Conservation (phyloP, 1,140 invertebrate genomes). For the Bombus balteatus region DNA sequence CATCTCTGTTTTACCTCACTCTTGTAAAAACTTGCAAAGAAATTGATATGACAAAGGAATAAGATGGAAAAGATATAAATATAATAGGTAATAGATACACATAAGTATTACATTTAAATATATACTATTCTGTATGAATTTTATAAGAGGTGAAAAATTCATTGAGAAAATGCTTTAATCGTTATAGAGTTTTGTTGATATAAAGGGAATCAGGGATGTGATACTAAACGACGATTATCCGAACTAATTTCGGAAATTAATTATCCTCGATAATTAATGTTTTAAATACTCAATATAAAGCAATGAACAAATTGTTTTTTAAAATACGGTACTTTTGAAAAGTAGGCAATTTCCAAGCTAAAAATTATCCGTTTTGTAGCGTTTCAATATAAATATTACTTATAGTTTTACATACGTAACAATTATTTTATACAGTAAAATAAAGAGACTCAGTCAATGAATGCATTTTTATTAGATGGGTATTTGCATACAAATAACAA, state of each 20-base stretch:
- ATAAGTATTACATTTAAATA: background rate
- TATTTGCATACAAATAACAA: background rate
- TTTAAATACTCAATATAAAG: background rate
- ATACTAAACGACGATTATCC: constrained; percentile 37
- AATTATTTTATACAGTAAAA: constrained; percentile 1
- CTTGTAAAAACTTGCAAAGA: background rate
- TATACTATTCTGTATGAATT: constrained; percentile 16
- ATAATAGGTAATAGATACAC: background rate
- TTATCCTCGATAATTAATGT: background rate
- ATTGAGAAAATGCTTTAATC: constrained; percentile 12
- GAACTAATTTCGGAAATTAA: constrained; percentile 13
- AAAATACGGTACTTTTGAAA: background rate
- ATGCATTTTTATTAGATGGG: constrained; percentile 1
- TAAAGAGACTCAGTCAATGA: background rate
- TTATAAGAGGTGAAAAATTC: constrained; percentile 10
- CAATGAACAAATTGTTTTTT: background rate
- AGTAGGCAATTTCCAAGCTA: background rate
- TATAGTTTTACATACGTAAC: background rate
- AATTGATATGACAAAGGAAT: constrained; percentile 5
- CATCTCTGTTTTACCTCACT: background rate
- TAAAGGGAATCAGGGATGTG: constrained; percentile 35
- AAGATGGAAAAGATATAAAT: constrained; percentile 4
- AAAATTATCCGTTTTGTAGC: background rate
- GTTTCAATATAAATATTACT: background rate
- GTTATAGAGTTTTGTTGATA: background rate